Percentiles rank a stretch among this genome's conserved stretches.
phyloP scores from a whole-genome alignment of 2,113 vertebrate genomes.

The Campylomormyrus tamandua region DNA sequence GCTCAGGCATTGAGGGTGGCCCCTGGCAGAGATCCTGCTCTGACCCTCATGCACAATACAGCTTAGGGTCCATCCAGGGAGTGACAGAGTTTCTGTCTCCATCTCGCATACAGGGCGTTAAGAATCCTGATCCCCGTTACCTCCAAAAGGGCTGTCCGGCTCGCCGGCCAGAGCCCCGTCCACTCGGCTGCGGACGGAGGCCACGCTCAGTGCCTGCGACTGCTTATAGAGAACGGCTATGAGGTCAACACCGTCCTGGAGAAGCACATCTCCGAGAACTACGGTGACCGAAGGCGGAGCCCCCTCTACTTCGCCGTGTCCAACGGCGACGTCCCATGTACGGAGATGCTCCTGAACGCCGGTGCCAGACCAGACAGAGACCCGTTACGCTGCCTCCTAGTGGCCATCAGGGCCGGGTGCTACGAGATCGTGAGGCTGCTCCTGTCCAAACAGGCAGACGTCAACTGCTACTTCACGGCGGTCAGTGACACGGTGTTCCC shows the following conservation, averaged over 20 bases:
- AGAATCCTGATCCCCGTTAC: conserved; percentile 72
- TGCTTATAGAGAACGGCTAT: conserved; percentile 66
- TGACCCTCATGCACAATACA: neutral
- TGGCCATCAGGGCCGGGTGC: conserved; percentile 69
- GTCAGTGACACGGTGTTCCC: conserved; percentile 74
- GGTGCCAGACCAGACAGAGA: conserved; percentile 71
- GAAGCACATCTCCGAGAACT: conserved; percentile 65
- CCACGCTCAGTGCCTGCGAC: conserved; percentile 64
- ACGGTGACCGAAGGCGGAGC: conserved; percentile 63
- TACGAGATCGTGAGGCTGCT: conserved; percentile 72
- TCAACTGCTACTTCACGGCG: conserved; percentile 75
- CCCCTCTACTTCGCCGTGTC: conserved; percentile 71
- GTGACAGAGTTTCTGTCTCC: neutral
- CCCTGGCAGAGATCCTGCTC: neutral
- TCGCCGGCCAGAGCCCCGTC: conserved; percentile 66
- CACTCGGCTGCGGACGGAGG: conserved; percentile 75
- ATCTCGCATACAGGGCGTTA: conserved; percentile 53
- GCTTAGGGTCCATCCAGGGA: neutral
- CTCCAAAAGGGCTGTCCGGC: conserved; percentile 62
- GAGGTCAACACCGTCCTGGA: conserved; percentile 69
- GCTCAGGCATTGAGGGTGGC: neutral
- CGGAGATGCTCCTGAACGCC: conserved; percentile 60
- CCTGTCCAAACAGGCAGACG: conserved; percentile 63
- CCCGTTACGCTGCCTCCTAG: conserved; percentile 74
- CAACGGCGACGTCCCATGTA: conserved; percentile 69